Base-by-base conservation (phyloP, 2,113 vertebrate species). In the Psittacara wagleri region DNA sequence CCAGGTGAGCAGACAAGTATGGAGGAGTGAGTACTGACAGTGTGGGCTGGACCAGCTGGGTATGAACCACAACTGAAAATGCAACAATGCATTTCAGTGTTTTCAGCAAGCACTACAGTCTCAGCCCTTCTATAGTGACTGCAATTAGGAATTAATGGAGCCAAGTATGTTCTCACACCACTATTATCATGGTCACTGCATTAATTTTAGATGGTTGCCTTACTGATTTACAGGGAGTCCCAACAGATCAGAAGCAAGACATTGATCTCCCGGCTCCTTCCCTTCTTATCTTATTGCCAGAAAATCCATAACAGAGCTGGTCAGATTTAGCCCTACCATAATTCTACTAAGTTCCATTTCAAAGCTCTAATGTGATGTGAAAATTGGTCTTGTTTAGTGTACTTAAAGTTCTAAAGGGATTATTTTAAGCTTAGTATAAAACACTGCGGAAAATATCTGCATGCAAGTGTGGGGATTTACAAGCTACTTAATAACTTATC, bases 341-440 rank as follows among this genome's bases (percentile, higher is more conserved):
- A 88, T 73, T 93, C 72, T 87, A 37, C 59, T 31, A 70, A 78
- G 5, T 78, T 79, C 37, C 67, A 14, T 91, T 70, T 39, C 31
- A 84, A 85, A 77, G 64, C 78, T 92, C 54, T 85, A 35, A 63
- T 67, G 43, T 48, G 85, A 90, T 0, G 0, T 74, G 75, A 86
- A 95, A 85, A 87, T 91, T 86, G 29, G 54, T 91, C 79, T 79
- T 96, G 84, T 97, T 97, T 97, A 94, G 79, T 89, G 20, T 86
- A 72, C 55, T 90, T 93, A 28, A 84, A 93, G 62, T 93, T 95
- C 69, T 93, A 78, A 95, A 95, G 91, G 94, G 81, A 96, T 95
- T 92, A 95, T 92, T 90, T 68, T 81, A 79, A 94, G 86, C 79
- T 94, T 90, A 70, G 52, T 55, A 94, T 86, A 95, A 94, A 95